Evolutionary conservation across 2,888 invertebrate species (phyloP).

Genomic region (Nomada flava): DNA sequence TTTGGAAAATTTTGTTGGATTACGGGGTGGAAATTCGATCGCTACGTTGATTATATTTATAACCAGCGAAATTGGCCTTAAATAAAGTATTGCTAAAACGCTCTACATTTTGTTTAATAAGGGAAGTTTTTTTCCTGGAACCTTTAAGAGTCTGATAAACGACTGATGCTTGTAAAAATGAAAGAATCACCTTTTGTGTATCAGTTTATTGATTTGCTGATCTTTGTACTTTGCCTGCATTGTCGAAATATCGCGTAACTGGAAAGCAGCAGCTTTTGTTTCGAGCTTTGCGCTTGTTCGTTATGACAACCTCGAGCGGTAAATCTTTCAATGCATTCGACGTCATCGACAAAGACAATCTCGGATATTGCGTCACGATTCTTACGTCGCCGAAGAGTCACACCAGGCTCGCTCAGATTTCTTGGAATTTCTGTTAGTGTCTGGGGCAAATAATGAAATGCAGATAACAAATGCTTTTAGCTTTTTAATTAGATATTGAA

Average conservation of each 20-base stretch:
- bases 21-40: too few relatives aligned
- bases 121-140: too few relatives aligned
- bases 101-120: too few relatives aligned
- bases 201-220: too few relatives aligned
- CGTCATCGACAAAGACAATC: constrained; percentile 38
- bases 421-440: constrained; percentile 36
- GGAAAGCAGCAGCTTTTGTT: constrained; percentile 41
- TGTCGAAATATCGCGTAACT: constrained; percentile 10
- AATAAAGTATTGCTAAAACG: too few relatives aligned
- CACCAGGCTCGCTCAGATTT: background rate
- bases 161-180: too few relatives aligned
- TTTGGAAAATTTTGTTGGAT: too few relatives aligned
- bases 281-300: constrained; percentile 19
- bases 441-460: constrained; percentile 30
- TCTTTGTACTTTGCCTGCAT: background rate
- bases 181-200: too few relatives aligned
- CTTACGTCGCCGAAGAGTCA: constrained; percentile 25
- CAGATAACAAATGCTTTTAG: constrained; percentile 33
- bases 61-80: too few relatives aligned
- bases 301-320: constrained; percentile 22
- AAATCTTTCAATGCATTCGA: constrained; percentile 24
- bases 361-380: constrained; percentile 35
- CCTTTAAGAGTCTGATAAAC: too few relatives aligned
- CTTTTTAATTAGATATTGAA: background rate
- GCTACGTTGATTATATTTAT: too few relatives aligned